Evolutionary conservation across 2,888 invertebrate species (phyloP), one percentile per base, ranked within the genome.

Genomic region (Pyrochroa serraticornis): DNA sequence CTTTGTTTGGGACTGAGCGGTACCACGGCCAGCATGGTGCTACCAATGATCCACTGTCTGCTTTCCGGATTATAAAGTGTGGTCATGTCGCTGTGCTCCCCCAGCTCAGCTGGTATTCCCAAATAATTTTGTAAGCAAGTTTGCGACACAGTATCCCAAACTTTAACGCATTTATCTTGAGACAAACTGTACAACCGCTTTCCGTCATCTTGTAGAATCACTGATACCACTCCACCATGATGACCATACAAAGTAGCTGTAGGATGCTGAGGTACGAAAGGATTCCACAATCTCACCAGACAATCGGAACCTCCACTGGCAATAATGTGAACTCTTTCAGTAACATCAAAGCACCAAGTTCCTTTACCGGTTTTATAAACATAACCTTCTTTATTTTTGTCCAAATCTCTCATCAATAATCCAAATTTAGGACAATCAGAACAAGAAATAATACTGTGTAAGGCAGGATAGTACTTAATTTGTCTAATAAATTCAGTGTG

Each of bases 241-340:
- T 93, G 93, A 0, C 92, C 92, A 37, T 82, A 79, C 33, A 92
- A 81, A 8, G 85, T 78, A 7, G 83, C 82, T 38, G 80, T 86
- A 0, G 90, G 84, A 70, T 87, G 86, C 45, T 80, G 79, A 1
- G 89, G 84, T n/a, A 90, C 86, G 74, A 90, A 91, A 0, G 91
- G 86, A 77, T 90, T 92, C 93, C 93, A 94, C 47, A 92, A 81
- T 34, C 92, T 85, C 1, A 75, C 70, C 47, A 84, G 74, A 66
- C 89, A 88, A 77, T 93, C 93, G 6, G 90, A 87, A 3, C 93
- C 89, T 1, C 92, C 93, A 1, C 87, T 88, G 50, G 84, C 87
- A 43, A 89, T 71, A 41, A 85, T 76, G 81, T 72, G 71, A 7
- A 53, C 79, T 8, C 81, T 83, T 75, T 85, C 86, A 66, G 83